Evolutionary conservation across 2,797 vertebrate species (phyloP).

Genomic region (Tarsius wallacei): DNA sequence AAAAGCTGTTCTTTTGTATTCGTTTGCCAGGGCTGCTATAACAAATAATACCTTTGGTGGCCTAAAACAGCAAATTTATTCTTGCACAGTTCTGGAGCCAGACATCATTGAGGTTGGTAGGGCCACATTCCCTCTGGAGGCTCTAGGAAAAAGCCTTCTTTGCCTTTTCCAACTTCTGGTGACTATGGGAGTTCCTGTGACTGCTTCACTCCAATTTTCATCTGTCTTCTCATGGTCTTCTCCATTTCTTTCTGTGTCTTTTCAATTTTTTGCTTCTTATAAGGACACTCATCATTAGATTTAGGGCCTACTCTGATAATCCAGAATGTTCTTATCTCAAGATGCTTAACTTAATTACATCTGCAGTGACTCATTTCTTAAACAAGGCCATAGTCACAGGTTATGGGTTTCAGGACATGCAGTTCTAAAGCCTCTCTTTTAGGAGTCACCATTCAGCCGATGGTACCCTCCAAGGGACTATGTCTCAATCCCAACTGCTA

Average conservation of each 20-base stretch:
- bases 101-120: not conserved
- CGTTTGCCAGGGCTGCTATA: not conserved
- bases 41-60: not conserved
- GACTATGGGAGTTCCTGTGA: not conserved
- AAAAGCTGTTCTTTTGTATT: not conserved
- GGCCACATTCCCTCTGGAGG: rapidly evolving
- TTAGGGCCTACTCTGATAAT: not conserved
- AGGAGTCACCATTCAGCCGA: not conserved
- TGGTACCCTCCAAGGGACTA: not conserved
- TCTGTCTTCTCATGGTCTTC: not conserved
- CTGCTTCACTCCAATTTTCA: not conserved
- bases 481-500: not conserved
- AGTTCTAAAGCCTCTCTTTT: not conserved
- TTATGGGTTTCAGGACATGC: not conserved
- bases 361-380: not conserved
- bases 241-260: not conserved
- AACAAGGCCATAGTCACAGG: not conserved
- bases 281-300: not conserved
- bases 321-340: not conserved
- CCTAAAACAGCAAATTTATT: not conserved
- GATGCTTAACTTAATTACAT: not conserved
- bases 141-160: not conserved
- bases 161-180: not conserved
- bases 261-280: not conserved
- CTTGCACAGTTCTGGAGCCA: not conserved